Evolutionary conservation across 2,113 vertebrate genomes (phyloP), one percentile per base, ranked within the genome.

Genomic region (Trematomus loennbergii): DNA sequence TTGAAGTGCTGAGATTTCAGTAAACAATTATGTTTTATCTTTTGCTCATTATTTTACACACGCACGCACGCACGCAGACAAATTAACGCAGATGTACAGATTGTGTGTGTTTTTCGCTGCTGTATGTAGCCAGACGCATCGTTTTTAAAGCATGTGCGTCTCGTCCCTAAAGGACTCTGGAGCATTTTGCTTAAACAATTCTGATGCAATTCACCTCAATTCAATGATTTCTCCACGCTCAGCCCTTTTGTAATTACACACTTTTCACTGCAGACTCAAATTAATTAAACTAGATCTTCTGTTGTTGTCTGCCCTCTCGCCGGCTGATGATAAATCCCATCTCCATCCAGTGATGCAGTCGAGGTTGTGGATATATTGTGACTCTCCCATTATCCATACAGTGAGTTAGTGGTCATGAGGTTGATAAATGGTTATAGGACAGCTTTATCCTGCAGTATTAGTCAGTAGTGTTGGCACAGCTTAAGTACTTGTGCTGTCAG

Each of bases 1-100:
- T 89, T 87, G 84, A 90, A 91, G 89, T 72, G 66, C 72, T 68
- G 76, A 75, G 78, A 84, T 87, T 86, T 79, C 71, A 25, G 91
- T 78, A 78, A 79, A 77, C 82, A 82, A 86, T 90, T 86, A 83
- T 83, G 81, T 88, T 92, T 84, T 77, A 90, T 89, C 88, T 87
- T 66, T 57, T 33, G 78, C 91, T 92, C 93, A 92, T 94, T 94
- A 92, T 87, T 83, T 85, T 57, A 70, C 65, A 79, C 79, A 70
- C 65, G 80, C 79, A 70, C 78, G 81, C 53, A 74, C 54, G 52
- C 66, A 57, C 78, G 43, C 62, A 75, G 66, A 40, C 54, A 46
- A 43, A 77, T 67, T 63, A 52, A 5, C 20, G 66, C 52, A 71
- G 45, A n/a, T n/a, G n/a, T n/a, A n/a, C n/a, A n/a, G n/a, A n/a